A percentile compares a stretch with the other conserved stretches of the same genome.
Conservation (phyloP, 1,140 invertebrate species). For the Lethrus apterus region DNA sequence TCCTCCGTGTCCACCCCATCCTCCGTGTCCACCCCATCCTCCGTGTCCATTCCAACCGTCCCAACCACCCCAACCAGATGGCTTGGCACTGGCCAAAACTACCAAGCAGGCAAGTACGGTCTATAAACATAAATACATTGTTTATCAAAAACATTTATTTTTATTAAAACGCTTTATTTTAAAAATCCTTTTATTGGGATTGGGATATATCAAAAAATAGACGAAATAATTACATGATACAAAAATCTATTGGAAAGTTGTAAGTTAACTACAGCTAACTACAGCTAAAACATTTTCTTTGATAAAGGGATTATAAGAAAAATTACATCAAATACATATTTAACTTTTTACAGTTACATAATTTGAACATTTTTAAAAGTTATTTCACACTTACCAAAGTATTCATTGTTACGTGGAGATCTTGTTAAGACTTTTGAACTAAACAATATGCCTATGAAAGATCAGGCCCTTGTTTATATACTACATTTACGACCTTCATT, state of each 20-base stretch:
- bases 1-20: conserved; percentile 2
- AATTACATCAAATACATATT: no score
- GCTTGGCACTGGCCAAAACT: conserved; percentile 21
- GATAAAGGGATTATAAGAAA: no score
- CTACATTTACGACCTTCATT: conserved; percentile 5
- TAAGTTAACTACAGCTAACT: no score
- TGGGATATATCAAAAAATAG: no score
- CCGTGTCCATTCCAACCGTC: no score
- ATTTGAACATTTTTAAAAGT: no score
- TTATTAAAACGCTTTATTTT: background rate
- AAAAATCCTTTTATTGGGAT: no score
- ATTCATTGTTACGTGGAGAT: conserved; percentile 18
- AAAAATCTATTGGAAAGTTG: no score
- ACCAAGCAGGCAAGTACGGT: conserved; percentile 19
- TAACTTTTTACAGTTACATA: no score
- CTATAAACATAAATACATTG: conserved; percentile 12
- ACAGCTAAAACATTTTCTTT: no score
- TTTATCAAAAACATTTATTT: conserved; percentile 1
- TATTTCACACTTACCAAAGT: conserved; percentile 22
- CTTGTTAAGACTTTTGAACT: background rate
- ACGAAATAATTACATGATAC: no score
- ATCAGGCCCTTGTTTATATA: conserved; percentile 5
- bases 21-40: conserved; percentile 10
- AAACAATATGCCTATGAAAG: background rate
- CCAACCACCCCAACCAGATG: conserved; percentile 20